Conservation (phyloP, 1,140 invertebrate species). For the Drosophila nikananu region DNA sequence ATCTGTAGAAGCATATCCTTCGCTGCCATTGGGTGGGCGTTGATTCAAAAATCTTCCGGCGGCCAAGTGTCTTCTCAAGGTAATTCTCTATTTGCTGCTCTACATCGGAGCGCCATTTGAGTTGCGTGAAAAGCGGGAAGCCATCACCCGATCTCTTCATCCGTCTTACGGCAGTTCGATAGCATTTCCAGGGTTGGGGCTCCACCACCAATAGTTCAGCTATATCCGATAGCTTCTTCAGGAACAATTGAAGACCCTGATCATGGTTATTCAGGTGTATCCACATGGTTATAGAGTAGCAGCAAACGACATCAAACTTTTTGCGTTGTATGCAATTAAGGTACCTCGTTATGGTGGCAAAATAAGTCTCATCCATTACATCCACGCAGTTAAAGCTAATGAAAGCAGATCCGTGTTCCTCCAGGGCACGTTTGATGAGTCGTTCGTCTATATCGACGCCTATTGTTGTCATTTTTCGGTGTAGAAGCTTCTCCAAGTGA, state of each 20-base stretch:
- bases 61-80: constrained; percentile 86
- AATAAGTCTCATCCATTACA: constrained; percentile 86
- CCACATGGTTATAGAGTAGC: constrained; percentile 95
- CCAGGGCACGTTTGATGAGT: constrained; percentile 89
- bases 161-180: constrained; percentile 90
- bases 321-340: constrained; percentile 82
- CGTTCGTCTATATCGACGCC: constrained; percentile 91
- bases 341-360: constrained; percentile 85
- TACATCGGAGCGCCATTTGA: constrained; percentile 88
- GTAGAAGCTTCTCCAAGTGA: constrained; percentile 48
- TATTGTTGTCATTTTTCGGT: constrained; percentile 87
- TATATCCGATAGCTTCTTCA: constrained; percentile 86
- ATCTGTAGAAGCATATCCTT: constrained; percentile 86
- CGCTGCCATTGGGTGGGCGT: constrained; percentile 89
- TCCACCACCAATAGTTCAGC: constrained; percentile 90
- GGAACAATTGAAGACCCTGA: constrained; percentile 88
- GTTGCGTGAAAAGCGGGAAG: constrained; percentile 87
- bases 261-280: constrained; percentile 94
- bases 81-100: constrained; percentile 88
- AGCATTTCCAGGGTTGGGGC: constrained; percentile 94
- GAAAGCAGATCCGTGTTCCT: constrained; percentile 85
- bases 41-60: constrained; percentile 87
- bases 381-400: constrained; percentile 88
- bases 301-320: constrained; percentile 90
- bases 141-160: constrained; percentile 87